Evolutionary conservation across 2,888 invertebrate species (phyloP), one percentile per base, ranked within the genome.

Genomic region (Mesoligia furuncula): DNA sequence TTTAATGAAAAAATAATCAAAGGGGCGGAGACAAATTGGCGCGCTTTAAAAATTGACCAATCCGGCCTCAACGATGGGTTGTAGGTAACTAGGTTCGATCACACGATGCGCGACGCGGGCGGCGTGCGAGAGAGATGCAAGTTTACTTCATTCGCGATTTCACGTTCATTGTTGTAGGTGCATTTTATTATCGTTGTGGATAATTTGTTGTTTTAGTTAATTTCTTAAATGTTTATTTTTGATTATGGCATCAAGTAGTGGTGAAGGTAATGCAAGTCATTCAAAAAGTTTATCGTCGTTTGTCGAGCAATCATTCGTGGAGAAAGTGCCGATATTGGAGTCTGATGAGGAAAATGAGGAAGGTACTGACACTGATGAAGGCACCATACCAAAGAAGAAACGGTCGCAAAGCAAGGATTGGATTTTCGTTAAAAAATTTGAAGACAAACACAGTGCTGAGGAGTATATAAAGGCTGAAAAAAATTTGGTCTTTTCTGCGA

Each of bases 161-260:
- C 36, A 64, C 39, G 64, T 64, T 64, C 64, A 64, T 64, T 64
- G 64, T 64, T 64, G 64, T 64, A 2, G 64, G 64, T 64, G 64
- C 24, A 39, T 74, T 70, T 74, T 74, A 70, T 74, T 80, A 45
- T 73, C 66, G 79, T 67, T 82, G 72, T 68, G 54, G 68, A 69
- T 69, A 69, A 69, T 82, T 79, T 79, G 76, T 79, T 80, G 75
- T 69, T 80, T 83, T 79, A 80, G 67, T 73, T 73, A 73, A 73
- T 73, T 73, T 73, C 64, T 73, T 73, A 74, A 74, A 3, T 74
- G 62, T 77, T 73, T 75, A 73, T 75, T 77, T 78, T 78, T 2
- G 73, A 81, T 84, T 81, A 81, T 79, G 73, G 81, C 84, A 81
- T 83, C 81, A 82, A 79, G 80, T 80, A 82, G 82, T 79, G 72